phyloP scores from a whole-genome alignment of 2,113 vertebrate species.

The Lophius piscatorius region DNA sequence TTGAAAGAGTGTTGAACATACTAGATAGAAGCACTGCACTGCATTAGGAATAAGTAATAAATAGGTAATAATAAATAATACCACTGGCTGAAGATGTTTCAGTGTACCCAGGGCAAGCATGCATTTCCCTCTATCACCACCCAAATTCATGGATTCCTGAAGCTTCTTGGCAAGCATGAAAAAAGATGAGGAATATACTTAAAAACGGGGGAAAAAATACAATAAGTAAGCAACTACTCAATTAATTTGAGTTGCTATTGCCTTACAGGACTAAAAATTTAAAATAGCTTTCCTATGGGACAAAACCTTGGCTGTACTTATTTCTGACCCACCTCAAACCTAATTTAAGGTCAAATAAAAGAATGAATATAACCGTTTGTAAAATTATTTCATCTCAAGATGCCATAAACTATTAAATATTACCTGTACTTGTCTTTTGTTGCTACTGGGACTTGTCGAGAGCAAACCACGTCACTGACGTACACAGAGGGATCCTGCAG shows the following conservation, averaged over 20 bases:
- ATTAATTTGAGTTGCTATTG: not conserved
- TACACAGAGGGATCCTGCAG: not conserved
- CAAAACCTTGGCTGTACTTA: not conserved
- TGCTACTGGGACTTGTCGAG: slow-evolving; percentile 10
- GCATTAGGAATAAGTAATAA: too few relatives aligned
- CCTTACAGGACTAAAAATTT: not conserved
- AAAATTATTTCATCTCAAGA: not conserved
- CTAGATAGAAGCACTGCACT: not conserved
- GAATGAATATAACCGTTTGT: too few relatives aligned
- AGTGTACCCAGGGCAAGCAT: not conserved
- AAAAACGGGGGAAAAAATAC: too few relatives aligned
- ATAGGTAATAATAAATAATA: too few relatives aligned
- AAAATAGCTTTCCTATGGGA: not conserved
- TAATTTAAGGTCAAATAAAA: not conserved
- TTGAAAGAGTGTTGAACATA: not conserved
- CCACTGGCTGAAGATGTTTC: not conserved
- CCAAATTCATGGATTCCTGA: too few relatives aligned
- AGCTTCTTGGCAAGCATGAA: too few relatives aligned
- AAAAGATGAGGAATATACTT: too few relatives aligned
- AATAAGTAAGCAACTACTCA: not conserved
- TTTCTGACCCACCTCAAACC: too few relatives aligned
- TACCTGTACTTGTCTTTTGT: slow-evolving; percentile 11
- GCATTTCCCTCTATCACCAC: not conserved
- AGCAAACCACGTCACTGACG: not conserved
- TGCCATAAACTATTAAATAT: not conserved